phyloP scores from a whole-genome alignment of 1,140 invertebrate species.

The Rhopalosiphum padi region DNA sequence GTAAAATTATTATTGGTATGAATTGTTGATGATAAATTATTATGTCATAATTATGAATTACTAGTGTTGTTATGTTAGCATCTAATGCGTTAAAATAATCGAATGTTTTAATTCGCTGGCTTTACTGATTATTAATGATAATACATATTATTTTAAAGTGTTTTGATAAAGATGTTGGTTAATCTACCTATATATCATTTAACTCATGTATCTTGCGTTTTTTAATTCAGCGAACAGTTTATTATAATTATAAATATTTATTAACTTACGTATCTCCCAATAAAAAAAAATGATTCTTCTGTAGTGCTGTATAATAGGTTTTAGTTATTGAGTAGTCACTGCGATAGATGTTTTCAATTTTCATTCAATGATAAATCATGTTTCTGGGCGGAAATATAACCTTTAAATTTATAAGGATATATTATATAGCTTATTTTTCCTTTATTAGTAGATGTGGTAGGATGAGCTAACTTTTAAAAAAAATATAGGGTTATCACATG shows the following conservation, averaged over 20 bases:
- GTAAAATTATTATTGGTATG: background rate
- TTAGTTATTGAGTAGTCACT: no score
- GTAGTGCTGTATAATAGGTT: no score
- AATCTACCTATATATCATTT: background rate
- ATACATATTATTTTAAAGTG: constrained; percentile 9
- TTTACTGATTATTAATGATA: background rate
- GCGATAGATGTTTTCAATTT: no score
- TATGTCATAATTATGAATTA: background rate
- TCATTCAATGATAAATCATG: no score
- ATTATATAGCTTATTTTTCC: background rate
- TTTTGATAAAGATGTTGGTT: background rate
- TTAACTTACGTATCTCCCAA: background rate
- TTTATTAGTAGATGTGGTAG: background rate
- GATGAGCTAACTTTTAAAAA: background rate
- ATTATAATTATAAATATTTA: background rate
- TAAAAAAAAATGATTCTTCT: background rate
- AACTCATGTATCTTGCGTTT: background rate
- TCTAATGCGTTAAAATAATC: background rate
- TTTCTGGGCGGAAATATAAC: no score
- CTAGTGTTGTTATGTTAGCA: background rate
- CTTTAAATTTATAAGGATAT: no score
- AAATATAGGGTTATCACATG: background rate
- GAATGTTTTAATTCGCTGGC: background rate
- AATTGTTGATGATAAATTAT: background rate
- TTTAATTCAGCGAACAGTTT: background rate